A percentile compares a stretch with the other conserved stretches of the same genome.
phyloP scores from a whole-genome alignment of 2,113 vertebrate genomes.

The Prunella himalayana region DNA sequence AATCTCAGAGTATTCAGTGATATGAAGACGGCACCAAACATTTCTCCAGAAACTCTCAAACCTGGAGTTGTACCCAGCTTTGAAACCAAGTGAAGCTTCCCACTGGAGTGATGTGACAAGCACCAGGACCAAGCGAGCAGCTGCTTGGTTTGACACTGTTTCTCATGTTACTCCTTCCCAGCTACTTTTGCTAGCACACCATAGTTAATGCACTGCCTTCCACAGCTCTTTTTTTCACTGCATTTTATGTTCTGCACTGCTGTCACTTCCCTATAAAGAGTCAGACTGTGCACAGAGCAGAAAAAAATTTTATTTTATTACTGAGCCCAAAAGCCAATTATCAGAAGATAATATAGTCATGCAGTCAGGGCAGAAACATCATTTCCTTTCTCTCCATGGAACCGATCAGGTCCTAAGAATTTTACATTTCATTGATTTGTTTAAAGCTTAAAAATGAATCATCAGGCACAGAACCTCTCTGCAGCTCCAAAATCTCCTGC shows the following conservation, averaged over 20 bases:
- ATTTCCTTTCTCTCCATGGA: background rate
- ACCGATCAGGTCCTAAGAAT: background rate
- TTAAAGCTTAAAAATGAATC: conserved; percentile 24
- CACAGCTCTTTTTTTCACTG: background rate
- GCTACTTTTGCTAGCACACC: background rate
- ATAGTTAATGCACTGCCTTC: background rate
- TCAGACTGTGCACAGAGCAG: background rate
- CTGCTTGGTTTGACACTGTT: background rate
- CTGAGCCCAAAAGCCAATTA: conserved; percentile 11
- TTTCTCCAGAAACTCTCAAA: background rate
- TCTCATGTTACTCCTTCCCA: background rate
- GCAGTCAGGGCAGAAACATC: background rate
- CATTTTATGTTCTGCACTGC: background rate
- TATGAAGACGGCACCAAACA: fast-evolving
- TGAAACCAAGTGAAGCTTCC: background rate
- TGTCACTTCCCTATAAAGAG: background rate
- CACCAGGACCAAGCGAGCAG: background rate
- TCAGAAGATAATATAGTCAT: background rate
- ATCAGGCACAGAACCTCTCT: background rate
- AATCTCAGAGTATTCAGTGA: background rate
- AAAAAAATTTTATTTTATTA: background rate
- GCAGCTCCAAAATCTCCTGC: background rate
- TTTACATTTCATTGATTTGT: conserved; percentile 39
- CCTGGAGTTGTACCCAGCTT: background rate
- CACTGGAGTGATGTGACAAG: background rate